Conservation (phyloP, 2,797 vertebrate genomes). For the Epinephelus malabaricus region DNA sequence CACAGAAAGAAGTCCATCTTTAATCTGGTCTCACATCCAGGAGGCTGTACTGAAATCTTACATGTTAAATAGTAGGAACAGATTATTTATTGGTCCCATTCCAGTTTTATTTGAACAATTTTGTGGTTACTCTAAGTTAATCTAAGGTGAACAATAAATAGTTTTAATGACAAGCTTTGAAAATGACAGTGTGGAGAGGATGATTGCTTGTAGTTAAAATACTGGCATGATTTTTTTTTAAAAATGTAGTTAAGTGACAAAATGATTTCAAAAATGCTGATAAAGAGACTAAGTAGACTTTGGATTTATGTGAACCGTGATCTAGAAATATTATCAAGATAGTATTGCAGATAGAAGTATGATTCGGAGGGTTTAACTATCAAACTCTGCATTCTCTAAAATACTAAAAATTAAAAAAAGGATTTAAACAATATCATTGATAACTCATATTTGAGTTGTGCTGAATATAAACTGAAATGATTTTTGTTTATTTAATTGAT, state of each 20-base stretch:
- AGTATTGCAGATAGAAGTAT: neutral
- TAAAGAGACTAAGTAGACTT: neutral
- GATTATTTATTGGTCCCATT: slow-evolving; percentile 2
- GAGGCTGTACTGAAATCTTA: neutral
- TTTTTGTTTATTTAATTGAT: neutral
- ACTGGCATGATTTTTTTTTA: neutral
- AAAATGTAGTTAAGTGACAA: neutral
- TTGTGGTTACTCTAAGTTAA: neutral
- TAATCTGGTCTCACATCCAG: slow-evolving; percentile 13
- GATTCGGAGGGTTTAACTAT: neutral
- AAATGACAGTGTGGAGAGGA: neutral
- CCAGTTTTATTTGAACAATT: neutral
- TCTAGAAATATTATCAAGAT: neutral
- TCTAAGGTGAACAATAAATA: neutral
- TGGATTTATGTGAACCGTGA: neutral
- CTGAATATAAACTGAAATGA: neutral
- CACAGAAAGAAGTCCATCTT: slow-evolving; percentile 3
- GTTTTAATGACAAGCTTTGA: neutral
- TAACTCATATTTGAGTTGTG: neutral
- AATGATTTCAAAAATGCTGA: neutral
- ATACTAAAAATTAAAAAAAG: neutral
- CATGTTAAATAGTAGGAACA: neutral
- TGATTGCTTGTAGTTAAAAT: neutral
- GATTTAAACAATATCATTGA: neutral
- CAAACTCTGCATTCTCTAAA: neutral